phyloP scores from a whole-genome alignment of 2,113 vertebrate species.

The Ciconia stormi region DNA sequence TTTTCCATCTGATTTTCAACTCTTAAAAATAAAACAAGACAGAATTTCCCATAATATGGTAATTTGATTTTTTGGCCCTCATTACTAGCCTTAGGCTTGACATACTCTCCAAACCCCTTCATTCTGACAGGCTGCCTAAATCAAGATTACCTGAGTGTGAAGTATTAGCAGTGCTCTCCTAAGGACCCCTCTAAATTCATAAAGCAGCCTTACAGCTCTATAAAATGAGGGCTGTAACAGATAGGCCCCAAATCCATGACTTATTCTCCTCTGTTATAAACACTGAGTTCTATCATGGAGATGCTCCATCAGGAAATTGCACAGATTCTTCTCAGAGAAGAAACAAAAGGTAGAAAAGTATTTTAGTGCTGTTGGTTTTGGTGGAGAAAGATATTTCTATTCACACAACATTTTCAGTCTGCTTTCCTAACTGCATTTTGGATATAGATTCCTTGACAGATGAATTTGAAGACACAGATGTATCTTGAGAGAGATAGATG shows the following conservation, averaged over 20 bases:
- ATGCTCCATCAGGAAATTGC: not conserved
- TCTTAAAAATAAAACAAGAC: not conserved
- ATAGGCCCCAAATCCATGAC: not conserved
- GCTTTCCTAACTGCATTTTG: not conserved
- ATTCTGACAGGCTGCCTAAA: not conserved
- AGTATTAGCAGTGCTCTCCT: not conserved
- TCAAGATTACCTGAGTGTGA: not conserved
- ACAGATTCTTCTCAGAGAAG: not conserved
- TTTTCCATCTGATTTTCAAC: not conserved
- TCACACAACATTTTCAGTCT: not conserved
- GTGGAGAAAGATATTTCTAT: not conserved
- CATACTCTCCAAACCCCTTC: not conserved
- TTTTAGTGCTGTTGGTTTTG: not conserved
- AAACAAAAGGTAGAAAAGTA: not conserved
- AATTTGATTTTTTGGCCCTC: not conserved
- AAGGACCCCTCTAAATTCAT: not conserved
- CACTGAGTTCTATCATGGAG: not conserved
- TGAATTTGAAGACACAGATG: not conserved
- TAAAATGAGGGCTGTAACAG: not conserved
- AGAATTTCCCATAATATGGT: not conserved
- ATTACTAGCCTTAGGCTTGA: not conserved
- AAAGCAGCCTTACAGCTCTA: not conserved
- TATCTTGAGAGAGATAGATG: not conserved
- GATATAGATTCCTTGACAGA: not conserved
- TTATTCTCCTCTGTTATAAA: not conserved